These are phyloP conservation scores for Sinella curviseta DNA, from an alignment of 1,140 invertebrate genomes.

Conservation along the genomic window DNA sequence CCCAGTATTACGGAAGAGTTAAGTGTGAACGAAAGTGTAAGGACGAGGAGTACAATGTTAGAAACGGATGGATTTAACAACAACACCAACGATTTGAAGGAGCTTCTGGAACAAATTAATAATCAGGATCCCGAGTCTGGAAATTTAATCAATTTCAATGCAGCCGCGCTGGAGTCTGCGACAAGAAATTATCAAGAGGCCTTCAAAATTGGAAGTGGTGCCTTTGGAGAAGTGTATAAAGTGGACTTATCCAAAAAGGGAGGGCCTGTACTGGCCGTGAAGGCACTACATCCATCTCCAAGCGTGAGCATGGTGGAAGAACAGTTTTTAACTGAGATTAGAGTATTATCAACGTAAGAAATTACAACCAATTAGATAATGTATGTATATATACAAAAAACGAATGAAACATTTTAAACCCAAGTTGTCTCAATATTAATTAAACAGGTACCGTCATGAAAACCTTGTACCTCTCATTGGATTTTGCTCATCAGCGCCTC, in stretches of 20 bases:
- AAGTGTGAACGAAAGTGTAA: conserved; percentile 52
- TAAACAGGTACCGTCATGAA: conserved; percentile 62
- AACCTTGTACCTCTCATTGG: conserved; percentile 69
- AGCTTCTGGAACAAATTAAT: conserved; percentile 47
- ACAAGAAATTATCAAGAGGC: conserved; percentile 50
- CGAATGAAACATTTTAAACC: conserved; percentile 28
- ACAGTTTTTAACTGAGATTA: conserved; percentile 69
- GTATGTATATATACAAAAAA: conserved; percentile 1
- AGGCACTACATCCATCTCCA: conserved; percentile 59
- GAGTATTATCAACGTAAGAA: conserved; percentile 52
- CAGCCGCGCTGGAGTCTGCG: conserved; percentile 52
- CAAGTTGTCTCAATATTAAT: conserved; percentile 35
- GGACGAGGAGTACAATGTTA: conserved; percentile 51
- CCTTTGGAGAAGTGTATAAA: conserved; percentile 68
- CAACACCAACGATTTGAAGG: conserved; percentile 53
- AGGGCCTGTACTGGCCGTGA: conserved; percentile 63
- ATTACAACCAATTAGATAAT: conserved; percentile 33
- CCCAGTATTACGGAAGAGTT: conserved; percentile 45
- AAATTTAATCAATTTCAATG: conserved; percentile 51
- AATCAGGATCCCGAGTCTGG: conserved; percentile 53
- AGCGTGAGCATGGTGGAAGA: conserved; percentile 54
- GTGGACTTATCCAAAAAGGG: conserved; percentile 57
- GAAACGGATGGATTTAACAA: conserved; percentile 48
- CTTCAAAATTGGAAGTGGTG: conserved; percentile 63
- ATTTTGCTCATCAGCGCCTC: conserved; percentile 57